Conservation (phyloP, 1,140 invertebrate species). For the Bombus pascuorum region DNA sequence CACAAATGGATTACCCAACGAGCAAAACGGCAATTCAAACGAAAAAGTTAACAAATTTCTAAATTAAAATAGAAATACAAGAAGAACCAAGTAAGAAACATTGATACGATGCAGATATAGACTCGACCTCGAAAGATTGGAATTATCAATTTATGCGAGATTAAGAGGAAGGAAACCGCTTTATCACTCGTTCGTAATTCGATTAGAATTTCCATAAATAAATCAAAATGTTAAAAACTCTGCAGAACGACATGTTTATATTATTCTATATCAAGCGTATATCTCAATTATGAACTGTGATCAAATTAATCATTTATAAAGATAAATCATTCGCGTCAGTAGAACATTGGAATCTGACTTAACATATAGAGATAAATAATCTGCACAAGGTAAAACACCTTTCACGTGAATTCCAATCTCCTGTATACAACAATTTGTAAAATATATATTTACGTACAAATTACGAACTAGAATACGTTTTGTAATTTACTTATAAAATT, state of each 20-base stretch:
- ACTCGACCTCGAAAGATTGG: not conserved
- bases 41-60: not conserved
- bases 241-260: not conserved
- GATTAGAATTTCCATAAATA: not conserved
- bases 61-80: not conserved
- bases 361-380: not conserved
- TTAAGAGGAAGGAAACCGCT: conserved; percentile 1
- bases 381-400: not conserved
- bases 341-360: not conserved
- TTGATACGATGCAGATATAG: not conserved
- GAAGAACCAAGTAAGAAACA: not conserved
- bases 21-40: not conserved
- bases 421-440: not conserved
- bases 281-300: not conserved
- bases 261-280: not conserved
- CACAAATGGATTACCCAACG: not conserved
- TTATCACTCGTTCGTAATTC: conserved; percentile 24
- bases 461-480: not conserved
- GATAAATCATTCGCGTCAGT: not conserved
- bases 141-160: not conserved
- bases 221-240: no score
- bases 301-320: not conserved
- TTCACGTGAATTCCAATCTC: not conserved
- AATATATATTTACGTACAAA: not conserved
- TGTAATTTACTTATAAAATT: not conserved